Base-by-base conservation (phyloP, 2,113 vertebrate species). In the Anguilla rostrata region DNA sequence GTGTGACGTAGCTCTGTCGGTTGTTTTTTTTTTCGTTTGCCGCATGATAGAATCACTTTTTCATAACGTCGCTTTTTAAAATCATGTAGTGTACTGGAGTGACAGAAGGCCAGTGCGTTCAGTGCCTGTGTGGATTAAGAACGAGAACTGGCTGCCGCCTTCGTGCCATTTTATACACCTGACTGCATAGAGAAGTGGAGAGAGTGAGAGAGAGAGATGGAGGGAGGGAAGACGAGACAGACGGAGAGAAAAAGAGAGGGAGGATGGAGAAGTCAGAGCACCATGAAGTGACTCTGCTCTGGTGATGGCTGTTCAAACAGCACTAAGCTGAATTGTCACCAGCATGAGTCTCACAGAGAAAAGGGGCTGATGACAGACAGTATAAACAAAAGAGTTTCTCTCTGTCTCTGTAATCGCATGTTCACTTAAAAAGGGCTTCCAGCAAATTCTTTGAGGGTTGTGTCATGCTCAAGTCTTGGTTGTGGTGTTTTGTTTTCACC, bases 391-490 rank as follows among this genome's bases (percentile, higher is more conserved):
- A 89, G 82, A 86, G 87, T 91, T 90, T 88, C 87, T 87, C 41
- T 46, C 85, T 40, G 78, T 14, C 83, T 39, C 86, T 89, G 88
- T 89, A 93, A 93, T 93, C 90, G 86, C 90, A 92, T 90, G 92
- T 93, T 92, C 92, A 90, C 88, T 93, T 92, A 88, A 92, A 93
- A 92, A 90, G 89, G 90, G 91, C 90, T 90, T 91, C 93, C 90
- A 91, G 87, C 91, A 91, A 90, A 93, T 94, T 94, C 92, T 92
- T 91, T 53, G 57, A 87, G 81, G 88, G 83, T 93, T 92, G 75
- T 80, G 90, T 93, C 89, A 93, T 93, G 87, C 89, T 89, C 85
- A 71, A 20, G 86, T 88, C 63, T 90, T 86, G 83, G 87, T 84
- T 89, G 79, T 83, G 87, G 86, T 46, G 4, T 60, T 89, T 34